Conservation (phyloP, 2,888 invertebrate species). For the Napeogenes sylphis region DNA sequence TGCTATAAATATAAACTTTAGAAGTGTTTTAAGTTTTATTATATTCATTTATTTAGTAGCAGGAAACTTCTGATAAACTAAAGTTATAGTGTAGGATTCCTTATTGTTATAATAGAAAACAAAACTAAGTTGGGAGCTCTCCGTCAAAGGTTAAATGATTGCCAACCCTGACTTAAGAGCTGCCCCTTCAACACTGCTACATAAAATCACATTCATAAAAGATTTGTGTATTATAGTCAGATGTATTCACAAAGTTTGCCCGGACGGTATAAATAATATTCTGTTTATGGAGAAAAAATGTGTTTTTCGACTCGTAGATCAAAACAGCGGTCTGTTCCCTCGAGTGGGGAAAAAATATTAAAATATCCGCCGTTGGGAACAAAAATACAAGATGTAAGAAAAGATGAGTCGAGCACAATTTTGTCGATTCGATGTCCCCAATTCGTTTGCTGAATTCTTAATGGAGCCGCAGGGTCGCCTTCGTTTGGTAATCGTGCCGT, state of each 20-base stretch:
- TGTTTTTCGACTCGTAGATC: constrained; percentile 62
- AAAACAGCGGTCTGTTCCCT: constrained; percentile 62
- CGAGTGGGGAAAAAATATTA: constrained; percentile 57
- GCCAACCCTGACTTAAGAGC: constrained; percentile 34
- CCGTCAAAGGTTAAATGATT: constrained; percentile 6
- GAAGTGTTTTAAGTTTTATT: too few species aligned
- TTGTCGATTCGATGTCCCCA: constrained; percentile 73
- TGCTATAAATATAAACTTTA: too few species aligned
- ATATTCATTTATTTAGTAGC: not conserved
- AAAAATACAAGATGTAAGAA: constrained; percentile 65
- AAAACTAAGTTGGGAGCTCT: constrained; percentile 3
- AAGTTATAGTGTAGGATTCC: not conserved
- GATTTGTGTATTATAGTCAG: constrained; percentile 53
- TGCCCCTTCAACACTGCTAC: constrained; percentile 36
- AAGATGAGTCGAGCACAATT: constrained; percentile 71
- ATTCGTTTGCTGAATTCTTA: constrained; percentile 74
- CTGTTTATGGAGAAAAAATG: constrained; percentile 52
- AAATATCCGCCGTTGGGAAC: constrained; percentile 61
- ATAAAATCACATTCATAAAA: constrained; percentile 55
- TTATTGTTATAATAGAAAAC: constrained; percentile 1
- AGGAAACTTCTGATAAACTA: not conserved
- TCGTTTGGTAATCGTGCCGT: constrained; percentile 57
- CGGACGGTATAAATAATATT: constrained; percentile 49
- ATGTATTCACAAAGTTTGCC: constrained; percentile 54
- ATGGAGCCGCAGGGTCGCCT: constrained; percentile 60